Conservation (phyloP, 37 sponge, comb jelly and placozoan species). For the Halisarca cf. caerulea region DNA sequence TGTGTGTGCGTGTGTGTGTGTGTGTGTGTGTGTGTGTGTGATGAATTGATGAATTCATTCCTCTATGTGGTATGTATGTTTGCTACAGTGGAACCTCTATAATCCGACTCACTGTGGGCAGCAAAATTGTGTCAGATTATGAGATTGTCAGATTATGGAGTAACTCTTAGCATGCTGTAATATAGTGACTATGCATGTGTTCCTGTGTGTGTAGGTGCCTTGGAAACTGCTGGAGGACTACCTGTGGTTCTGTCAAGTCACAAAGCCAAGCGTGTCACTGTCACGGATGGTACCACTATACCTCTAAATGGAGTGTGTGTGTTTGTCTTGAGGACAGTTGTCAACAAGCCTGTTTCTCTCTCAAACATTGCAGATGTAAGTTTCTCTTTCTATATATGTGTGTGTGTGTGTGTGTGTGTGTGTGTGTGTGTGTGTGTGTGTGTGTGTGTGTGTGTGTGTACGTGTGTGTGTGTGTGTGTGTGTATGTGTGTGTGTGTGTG, state of each 20-base stretch:
- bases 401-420: background rate
- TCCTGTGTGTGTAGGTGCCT: constrained; percentile 25
- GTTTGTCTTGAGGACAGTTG: constrained; percentile 70
- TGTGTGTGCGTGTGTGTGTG: no score
- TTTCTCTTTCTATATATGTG: background rate
- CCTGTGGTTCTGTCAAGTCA: constrained; percentile 18
- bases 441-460: background rate
- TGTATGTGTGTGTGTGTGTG: no score
- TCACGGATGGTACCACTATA: constrained; percentile 75
- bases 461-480: no score
- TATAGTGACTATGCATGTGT: background rate
- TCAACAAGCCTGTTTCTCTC: constrained; percentile 53
- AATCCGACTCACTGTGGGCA: no score
- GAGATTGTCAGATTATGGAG: no score
- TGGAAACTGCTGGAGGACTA: constrained; percentile 24
- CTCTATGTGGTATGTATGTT: no score
- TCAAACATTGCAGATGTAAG: constrained; percentile 69
- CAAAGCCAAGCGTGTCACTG: constrained; percentile 47
- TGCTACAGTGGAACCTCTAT: no score
- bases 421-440: background rate
- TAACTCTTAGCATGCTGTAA: no score
- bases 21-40: no score
- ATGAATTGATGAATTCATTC: no score
- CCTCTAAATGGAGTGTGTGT: constrained; percentile 73
- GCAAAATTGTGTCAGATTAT: no score